Conservation (phyloP, 2,113 vertebrate genomes). For the Caranx ignobilis region DNA sequence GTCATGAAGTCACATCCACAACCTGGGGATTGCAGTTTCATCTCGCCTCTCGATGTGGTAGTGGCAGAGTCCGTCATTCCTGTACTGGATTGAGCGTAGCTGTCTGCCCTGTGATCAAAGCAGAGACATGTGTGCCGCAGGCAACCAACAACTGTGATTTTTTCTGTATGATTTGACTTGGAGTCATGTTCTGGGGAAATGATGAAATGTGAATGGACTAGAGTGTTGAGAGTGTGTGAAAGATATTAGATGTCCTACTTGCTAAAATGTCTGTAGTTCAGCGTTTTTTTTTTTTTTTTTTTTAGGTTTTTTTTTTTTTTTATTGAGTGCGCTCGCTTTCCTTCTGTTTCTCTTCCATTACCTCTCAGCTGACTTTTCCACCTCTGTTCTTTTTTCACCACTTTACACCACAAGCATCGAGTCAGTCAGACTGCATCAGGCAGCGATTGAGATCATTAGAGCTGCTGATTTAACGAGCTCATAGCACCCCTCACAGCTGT, state of each 20-base stretch:
- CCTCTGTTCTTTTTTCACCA: slow-evolving; percentile 1
- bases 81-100: slow-evolving; percentile 4
- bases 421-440: slow-evolving; percentile 57
- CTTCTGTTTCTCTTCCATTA: background rate
- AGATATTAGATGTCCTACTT: background rate
- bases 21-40: background rate
- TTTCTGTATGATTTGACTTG: slow-evolving; percentile 7
- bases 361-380: slow-evolving; percentile 41
- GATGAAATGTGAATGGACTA: background rate
- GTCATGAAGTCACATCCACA: background rate
- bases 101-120: slow-evolving; percentile 55
- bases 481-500: slow-evolving; percentile 44
- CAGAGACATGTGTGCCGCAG: slow-evolving; percentile 2
- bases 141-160: slow-evolving; percentile 28
- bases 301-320: background rate
- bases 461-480: slow-evolving; percentile 65
- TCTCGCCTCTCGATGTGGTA: background rate
- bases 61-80: background rate
- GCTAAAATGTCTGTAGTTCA: slow-evolving; percentile 7
- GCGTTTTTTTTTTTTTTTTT: no score
- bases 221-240: background rate
- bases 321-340: background rate
- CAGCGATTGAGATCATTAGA: slow-evolving; percentile 70
- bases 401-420: slow-evolving; percentile 13
- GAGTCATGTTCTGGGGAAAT: slow-evolving; percentile 21